A percentile compares a stretch with the other conserved stretches of the same genome.
Evolutionary conservation across 2,888 invertebrate genomes (phyloP).

Genomic region (Megamerina dolium): DNA sequence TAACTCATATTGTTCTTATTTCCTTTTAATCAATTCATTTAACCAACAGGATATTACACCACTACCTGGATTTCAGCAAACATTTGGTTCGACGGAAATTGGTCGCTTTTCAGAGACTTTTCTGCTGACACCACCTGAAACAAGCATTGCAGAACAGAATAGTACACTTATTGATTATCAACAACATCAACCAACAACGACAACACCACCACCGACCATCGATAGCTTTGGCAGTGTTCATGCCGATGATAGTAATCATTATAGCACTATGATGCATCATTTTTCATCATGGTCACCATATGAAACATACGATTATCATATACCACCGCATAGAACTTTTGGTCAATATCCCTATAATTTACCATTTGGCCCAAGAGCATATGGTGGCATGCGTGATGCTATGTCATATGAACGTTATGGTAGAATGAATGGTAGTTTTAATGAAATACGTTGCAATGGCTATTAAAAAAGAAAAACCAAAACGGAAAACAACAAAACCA

Average conservation of each 20-base stretch:
- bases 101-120: conserved; percentile 76
- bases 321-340: background rate
- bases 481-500: too few species aligned
- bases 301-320: conserved; percentile 1
- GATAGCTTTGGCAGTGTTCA: too few species aligned
- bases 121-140: conserved; percentile 28
- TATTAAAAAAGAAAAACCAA: conserved; percentile 23
- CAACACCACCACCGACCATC: conserved; percentile 1
- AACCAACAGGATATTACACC: conserved; percentile 51
- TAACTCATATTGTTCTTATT: background rate
- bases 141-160: conserved; percentile 23
- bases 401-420: conserved; percentile 18
- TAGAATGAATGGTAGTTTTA: conserved; percentile 25
- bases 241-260: background rate
- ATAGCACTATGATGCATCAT: background rate
- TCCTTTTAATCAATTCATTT: too few species aligned
- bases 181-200: background rate
- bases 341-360: background rate
- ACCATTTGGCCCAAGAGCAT: background rate
- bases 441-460: conserved; percentile 38
- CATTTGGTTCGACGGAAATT: conserved; percentile 79
- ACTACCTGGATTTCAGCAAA: conserved; percentile 76
- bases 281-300: conserved; percentile 1
- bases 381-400: background rate
- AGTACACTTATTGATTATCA: conserved; percentile 10